Percentiles rank a stretch among this genome's conserved stretches.
These are phyloP conservation scores for Berghia stephanieae DNA, from an alignment of 1,140 invertebrate species.

Conservation along the genomic window DNA sequence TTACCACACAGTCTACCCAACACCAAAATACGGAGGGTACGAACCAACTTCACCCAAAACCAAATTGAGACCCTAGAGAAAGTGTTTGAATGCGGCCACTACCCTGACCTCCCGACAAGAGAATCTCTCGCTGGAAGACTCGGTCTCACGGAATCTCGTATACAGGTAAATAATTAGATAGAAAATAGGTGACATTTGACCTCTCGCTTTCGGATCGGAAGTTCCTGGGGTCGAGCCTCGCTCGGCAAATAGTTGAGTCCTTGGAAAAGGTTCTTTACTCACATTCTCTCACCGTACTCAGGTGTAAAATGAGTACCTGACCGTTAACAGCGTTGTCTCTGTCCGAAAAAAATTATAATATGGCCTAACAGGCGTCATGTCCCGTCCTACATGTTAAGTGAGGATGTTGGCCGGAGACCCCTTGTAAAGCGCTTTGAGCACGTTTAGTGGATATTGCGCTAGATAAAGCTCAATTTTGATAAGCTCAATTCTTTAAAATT, in stretches of 20 bases:
- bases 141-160: neutral
- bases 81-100: neutral
- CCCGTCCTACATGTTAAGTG: too few species aligned
- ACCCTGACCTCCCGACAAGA: slow-evolving; percentile 7
- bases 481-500: neutral
- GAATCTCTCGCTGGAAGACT: neutral
- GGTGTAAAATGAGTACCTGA: too few species aligned
- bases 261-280: neutral
- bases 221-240: neutral
- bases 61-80: slow-evolving; percentile 13
- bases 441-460: too few species aligned
- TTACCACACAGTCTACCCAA: too few species aligned
- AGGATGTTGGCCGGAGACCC: too few species aligned
- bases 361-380: too few species aligned
- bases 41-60: slow-evolving; percentile 19
- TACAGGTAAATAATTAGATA: slow-evolving; percentile 3
- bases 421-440: too few species aligned
- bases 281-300: too few species aligned
- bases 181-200: neutral
- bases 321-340: too few species aligned
- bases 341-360: too few species aligned
- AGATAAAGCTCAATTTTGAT: neutral
- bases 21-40: too few species aligned
- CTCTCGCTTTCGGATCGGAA: neutral
- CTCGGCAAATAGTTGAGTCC: neutral